Evolutionary conservation across 2,797 vertebrate species (phyloP), one percentile per base, ranked within the genome.

Genomic region (Dendrocincla tyrannina): DNA sequence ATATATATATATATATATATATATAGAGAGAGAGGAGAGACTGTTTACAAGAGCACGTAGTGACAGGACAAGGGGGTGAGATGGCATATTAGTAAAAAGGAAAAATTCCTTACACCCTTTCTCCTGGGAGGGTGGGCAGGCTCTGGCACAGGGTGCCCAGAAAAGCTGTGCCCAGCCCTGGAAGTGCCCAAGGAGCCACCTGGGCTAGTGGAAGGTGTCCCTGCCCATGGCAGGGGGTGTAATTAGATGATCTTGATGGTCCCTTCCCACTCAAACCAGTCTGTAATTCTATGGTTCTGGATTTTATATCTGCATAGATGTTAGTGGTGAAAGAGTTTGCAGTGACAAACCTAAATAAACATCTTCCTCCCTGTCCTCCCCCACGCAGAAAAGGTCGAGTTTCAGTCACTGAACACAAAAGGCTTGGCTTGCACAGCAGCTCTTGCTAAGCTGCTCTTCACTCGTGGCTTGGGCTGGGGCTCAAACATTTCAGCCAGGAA

Each of bases 131-230:
- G 52, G 20, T 23, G 66, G 5, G 2, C 5, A 39, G 58, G 12
- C 20, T 28, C n/a, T 84, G 88, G 44, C 44, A 30, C 28, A 58
- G 27, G 0, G 0, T 39, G n/a, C 52, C 23, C 85, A 66, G 37
- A 33, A 37, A 0, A 52, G 73, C 73, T 77, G 66, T 0, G 73
- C 35, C 35, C 35, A 41, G 39, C 44, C 44, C 66, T 90, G 59
- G 15, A 0, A 58, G 4, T 17, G 33, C 0, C 39, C 52, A 16
- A 41, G 37, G 66, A 72, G 39, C 44, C 39, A 0, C 17, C 44
- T 66, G 73, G 58, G 30, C 5, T 0, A 1, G 66, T 5, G 66
- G 15, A 1, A 47, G 10, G 8, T 35, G 50, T 58, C 58, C 50
- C 37, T 64, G 58, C 19, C 80, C 37, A 13, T 10, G 47, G 17